Conservation (phyloP, 2,888 invertebrate genomes). For the Sinhomidia bicolor region DNA sequence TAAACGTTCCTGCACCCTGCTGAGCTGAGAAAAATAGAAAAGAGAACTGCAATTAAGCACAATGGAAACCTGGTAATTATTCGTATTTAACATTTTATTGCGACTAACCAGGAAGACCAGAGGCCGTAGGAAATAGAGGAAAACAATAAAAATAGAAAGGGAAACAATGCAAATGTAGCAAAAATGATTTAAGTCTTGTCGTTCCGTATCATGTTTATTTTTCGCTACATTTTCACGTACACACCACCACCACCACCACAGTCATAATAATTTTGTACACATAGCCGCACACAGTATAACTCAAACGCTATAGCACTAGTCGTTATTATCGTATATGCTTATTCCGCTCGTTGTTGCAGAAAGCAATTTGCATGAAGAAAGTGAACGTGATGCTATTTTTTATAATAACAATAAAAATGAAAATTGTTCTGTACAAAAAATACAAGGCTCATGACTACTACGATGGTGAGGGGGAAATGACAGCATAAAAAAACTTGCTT, state of each 20-base stretch:
- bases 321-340: no score
- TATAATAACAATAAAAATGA: slow-evolving; percentile 40
- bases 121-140: slow-evolving; percentile 46
- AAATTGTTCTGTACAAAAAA: slow-evolving; percentile 7
- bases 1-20: neutral
- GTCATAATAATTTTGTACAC: neutral
- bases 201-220: neutral
- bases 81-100: slow-evolving; percentile 58
- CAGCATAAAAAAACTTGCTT: neutral
- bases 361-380: slow-evolving; percentile 48
- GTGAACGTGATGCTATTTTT: slow-evolving; percentile 46
- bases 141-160: slow-evolving; percentile 51
- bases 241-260: no score
- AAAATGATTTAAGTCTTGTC: slow-evolving; percentile 42
- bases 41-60: slow-evolving; percentile 50
- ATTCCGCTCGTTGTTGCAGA: neutral
- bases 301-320: neutral
- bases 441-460: slow-evolving; percentile 10
- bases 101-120: slow-evolving; percentile 57
- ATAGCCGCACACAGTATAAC: neutral
- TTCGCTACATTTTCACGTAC: slow-evolving; percentile 5
- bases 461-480: neutral
- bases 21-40: slow-evolving; percentile 22
- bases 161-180: slow-evolving; percentile 45
- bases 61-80: slow-evolving; percentile 57